Evolutionary conservation across 2,797 vertebrate genomes (phyloP), one percentile per base, ranked within the genome.

Genomic region (Danio tinwini): DNA sequence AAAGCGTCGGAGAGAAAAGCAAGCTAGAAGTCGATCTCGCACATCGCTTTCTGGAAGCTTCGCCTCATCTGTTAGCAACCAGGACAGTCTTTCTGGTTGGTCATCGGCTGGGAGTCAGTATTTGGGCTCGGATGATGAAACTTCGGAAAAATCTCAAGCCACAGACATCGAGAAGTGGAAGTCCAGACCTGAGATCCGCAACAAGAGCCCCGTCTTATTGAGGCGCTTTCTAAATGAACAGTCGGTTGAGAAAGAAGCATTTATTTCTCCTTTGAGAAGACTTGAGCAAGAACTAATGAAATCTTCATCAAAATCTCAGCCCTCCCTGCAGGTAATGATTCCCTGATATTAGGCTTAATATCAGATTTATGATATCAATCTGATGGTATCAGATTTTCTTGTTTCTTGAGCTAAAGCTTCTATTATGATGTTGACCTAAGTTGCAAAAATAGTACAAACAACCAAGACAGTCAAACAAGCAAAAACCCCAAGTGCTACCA

Each of bases 31-130:
- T 0, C 85, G 76, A 0, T 77, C 13, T 0, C 74, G 40, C 1
- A 56, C 82, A 2, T 87, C 87, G 3, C 91, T 96, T 0, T 91
- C 93, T 0, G 88, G 88, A 10, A 97, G 96, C 84, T 97, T 98
- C 90, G 91, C 91, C 58, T 95, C 96, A 0, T 92, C 95, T 0
- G 0, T 88, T 59, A 91, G 88, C 82, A 93, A 90, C 88, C 92
- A 92, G 61, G 91, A 92, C 0, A 91, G 92, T 12, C 19, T 86
- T 39, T 90, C 87, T 0, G 83, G 84, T 1, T 77, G 10, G 88
- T 86, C 82, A 0, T 88, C 89, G 0, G 67, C 47, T 0, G 1
- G 9, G 0, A 93, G 91, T 64, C 88, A 87, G 69, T 65, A 45
- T 7, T 3, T 5, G 0, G 80, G 73, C 69, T 92, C 91, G 0